A percentile compares a stretch with the other conserved stretches of the same genome.
Evolutionary conservation across 2,113 vertebrate species (phyloP).

Genomic region (Xyliphius kryptos): DNA sequence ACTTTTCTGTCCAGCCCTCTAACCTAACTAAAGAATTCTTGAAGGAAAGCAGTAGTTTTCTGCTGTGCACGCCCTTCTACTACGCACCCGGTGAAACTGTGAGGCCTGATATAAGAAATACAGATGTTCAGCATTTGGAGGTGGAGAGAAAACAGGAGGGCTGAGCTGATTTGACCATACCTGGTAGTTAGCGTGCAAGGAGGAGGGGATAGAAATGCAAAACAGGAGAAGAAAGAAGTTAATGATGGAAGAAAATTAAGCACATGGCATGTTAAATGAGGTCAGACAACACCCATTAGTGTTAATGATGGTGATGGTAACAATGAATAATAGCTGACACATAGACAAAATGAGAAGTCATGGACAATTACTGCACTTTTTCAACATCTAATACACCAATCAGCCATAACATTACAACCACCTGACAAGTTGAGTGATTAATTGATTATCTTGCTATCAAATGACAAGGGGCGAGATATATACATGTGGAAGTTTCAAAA

Average conservation of each 20-base stretch:
- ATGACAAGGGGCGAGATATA: no score
- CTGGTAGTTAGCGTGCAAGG: constrained; percentile 63
- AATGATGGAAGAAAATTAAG: no score
- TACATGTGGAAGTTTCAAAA: no score
- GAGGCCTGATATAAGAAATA: constrained; percentile 70
- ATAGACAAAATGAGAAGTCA: no score
- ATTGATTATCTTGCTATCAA: no score
- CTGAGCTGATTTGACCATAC: constrained; percentile 61
- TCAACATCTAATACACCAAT: no score
- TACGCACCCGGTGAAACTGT: constrained; percentile 43
- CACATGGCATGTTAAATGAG: not conserved
- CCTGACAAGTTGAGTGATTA: no score
- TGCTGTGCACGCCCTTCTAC: constrained; percentile 34
- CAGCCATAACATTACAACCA: no score
- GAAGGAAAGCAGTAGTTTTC: constrained; percentile 18
- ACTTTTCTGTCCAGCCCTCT: not conserved
- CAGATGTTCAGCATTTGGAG: constrained; percentile 68
- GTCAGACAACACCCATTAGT: no score
- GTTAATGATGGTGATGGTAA: no score
- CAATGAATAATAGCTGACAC: constrained; percentile 4
- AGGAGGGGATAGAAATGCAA: constrained; percentile 19
- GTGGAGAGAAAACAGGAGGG: constrained; percentile 62
- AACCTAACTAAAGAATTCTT: no score
- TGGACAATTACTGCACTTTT: no score
- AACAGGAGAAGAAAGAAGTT: constrained; percentile 26